Evolutionary conservation across 2,888 invertebrate genomes (phyloP).

Genomic region (Sarcophaga carnaria): DNA sequence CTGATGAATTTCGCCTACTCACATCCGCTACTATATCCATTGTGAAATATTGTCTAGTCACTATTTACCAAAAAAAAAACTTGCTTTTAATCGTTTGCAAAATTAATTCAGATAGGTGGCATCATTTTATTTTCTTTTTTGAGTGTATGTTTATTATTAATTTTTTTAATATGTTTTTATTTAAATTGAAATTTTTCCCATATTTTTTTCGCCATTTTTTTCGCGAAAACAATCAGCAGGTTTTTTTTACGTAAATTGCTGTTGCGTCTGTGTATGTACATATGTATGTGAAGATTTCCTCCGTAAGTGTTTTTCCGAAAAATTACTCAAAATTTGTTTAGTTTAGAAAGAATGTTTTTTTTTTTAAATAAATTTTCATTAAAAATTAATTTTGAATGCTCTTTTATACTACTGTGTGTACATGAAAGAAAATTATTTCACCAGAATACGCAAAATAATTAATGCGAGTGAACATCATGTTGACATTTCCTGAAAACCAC

Average conservation of each 20-base stretch:
- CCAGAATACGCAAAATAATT: conserved; percentile 66
- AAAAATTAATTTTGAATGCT: too few species aligned
- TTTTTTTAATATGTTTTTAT: not conserved
- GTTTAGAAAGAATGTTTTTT: not conserved
- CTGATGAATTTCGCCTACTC: too few species aligned
- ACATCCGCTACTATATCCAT: too few species aligned
- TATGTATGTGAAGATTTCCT: too few species aligned
- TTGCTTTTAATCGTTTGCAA: too few species aligned
- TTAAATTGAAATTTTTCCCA: not conserved
- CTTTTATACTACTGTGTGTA: not conserved
- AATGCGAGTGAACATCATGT: conserved; percentile 54
- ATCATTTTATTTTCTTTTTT: not conserved
- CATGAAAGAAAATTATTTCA: conserved; percentile 57
- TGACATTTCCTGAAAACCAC: conserved; percentile 67
- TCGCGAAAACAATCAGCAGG: not conserved
- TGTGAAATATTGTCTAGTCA: too few species aligned
- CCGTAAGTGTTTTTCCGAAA: not conserved
- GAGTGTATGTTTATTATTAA: not conserved
- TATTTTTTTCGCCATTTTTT: not conserved
- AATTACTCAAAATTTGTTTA: not conserved
- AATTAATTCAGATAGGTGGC: too few species aligned
- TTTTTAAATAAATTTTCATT: not conserved
- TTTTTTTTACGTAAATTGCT: not conserved
- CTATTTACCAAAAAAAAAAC: too few species aligned
- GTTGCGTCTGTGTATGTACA: not conserved